phyloP scores from a whole-genome alignment of 2,113 vertebrate genomes.

The Hymenochirus boettgeri region DNA sequence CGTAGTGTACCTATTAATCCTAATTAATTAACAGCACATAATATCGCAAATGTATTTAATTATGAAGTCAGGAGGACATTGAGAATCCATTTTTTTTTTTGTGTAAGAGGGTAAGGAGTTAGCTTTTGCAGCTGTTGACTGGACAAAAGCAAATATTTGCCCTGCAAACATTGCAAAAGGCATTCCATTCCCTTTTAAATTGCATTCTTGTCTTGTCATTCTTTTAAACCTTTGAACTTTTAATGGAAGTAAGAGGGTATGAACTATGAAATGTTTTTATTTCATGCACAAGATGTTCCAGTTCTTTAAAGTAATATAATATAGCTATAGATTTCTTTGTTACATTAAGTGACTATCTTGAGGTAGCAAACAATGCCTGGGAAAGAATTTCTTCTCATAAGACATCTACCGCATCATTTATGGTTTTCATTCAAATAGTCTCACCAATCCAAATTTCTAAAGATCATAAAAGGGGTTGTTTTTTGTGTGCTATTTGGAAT shows the following conservation, averaged over 20 bases:
- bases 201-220: neutral
- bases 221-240: neutral
- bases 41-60: no score
- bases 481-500: no score
- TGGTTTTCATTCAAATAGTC: no score
- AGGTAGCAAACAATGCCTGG: conserved; percentile 3
- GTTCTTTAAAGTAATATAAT: no score
- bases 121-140: conserved; percentile 31
- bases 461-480: no score
- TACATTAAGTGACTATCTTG: neutral
- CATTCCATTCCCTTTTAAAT: neutral
- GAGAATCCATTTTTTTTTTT: neutral
- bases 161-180: conserved; percentile 3
- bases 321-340: neutral
- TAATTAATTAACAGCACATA: no score
- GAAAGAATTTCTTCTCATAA: neutral
- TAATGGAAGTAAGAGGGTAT: neutral
- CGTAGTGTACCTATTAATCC: no score
- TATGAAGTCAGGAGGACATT: no score
- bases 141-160: conserved; percentile 21
- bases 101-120: neutral
- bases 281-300: no score
- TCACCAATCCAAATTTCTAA: no score
- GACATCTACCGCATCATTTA: no score
- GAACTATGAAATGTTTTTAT: no score